Conservation (phyloP, 2,113 vertebrate genomes). For the Albula glossodonta region DNA sequence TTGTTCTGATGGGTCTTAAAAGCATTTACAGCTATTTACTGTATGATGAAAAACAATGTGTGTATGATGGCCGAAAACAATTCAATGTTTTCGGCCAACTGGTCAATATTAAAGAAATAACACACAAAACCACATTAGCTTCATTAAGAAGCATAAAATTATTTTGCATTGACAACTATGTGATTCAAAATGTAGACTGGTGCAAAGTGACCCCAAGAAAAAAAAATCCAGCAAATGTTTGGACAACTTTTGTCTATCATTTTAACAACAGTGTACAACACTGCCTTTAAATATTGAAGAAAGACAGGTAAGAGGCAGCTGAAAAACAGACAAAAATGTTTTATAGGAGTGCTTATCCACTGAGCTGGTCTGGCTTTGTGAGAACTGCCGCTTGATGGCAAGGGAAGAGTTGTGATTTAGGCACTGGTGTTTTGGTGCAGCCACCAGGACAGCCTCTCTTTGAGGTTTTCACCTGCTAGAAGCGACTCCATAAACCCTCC, state of each 20-base stretch:
- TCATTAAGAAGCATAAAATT: not conserved
- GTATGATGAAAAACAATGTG: no score
- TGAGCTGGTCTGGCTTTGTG: not conserved
- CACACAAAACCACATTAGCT: not conserved
- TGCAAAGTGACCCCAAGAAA: not conserved
- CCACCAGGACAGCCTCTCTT: slow-evolving; percentile 27
- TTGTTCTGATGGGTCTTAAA: not conserved
- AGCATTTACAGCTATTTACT: no score
- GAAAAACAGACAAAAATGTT: not conserved
- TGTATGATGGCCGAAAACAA: not conserved
- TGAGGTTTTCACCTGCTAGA: slow-evolving; percentile 30
- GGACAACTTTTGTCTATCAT: not conserved
- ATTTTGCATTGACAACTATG: not conserved
- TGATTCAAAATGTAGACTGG: not conserved
- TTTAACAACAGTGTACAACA: not conserved
- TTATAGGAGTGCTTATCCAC: not conserved
- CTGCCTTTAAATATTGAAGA: slow-evolving; percentile 16
- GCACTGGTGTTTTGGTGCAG: slow-evolving; percentile 62
- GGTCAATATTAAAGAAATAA: not conserved
- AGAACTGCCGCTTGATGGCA: not conserved
- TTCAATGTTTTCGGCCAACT: no score
- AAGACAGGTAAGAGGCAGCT: not conserved
- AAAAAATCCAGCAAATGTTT: not conserved
- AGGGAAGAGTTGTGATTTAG: slow-evolving; percentile 27
- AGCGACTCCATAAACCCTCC: slow-evolving; percentile 17